These are phyloP conservation scores for Betta splendens DNA, from an alignment of 2,797 vertebrate genomes.

Conservation along the genomic window DNA sequence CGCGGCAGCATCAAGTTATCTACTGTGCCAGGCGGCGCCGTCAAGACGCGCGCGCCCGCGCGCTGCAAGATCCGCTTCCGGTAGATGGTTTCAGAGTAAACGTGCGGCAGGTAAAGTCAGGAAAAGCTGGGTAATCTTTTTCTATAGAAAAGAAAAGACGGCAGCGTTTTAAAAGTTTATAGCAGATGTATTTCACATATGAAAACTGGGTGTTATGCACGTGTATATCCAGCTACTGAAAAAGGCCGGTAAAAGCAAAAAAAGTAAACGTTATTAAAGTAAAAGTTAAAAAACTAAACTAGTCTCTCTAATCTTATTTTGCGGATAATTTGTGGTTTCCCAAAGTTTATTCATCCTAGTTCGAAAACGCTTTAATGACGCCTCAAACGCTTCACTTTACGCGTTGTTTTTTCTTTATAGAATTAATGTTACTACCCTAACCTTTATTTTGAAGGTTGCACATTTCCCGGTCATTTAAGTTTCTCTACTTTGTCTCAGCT, in stretches of 20 bases:
- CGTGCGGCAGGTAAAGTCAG: accelerated
- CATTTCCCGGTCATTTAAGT: not conserved
- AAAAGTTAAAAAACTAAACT: too few species aligned
- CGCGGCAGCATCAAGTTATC: slow-evolving; percentile 42
- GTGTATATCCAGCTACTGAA: too few species aligned
- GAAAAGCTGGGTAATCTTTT: not conserved
- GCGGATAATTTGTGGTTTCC: too few species aligned
- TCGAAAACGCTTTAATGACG: too few species aligned
- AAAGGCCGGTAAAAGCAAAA: too few species aligned
- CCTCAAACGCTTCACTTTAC: too few species aligned
- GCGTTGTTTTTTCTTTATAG: too few species aligned
- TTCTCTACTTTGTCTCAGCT: not conserved
- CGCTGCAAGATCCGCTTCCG: not conserved
- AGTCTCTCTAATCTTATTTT: too few species aligned
- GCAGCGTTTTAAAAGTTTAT: not conserved
- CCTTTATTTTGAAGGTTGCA: slow-evolving; percentile 32
- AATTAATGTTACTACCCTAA: accelerated
- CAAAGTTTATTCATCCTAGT: too few species aligned
- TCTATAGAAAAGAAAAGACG: not conserved
- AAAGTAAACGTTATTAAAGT: too few species aligned
- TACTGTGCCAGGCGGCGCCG: not conserved
- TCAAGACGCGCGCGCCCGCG: accelerated
- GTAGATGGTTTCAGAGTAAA: slow-evolving; percentile 34
- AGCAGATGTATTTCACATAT: not conserved
- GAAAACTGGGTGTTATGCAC: too few species aligned